Conservation (phyloP, 2,113 vertebrate species). For the Trochalopteron elliotii region DNA sequence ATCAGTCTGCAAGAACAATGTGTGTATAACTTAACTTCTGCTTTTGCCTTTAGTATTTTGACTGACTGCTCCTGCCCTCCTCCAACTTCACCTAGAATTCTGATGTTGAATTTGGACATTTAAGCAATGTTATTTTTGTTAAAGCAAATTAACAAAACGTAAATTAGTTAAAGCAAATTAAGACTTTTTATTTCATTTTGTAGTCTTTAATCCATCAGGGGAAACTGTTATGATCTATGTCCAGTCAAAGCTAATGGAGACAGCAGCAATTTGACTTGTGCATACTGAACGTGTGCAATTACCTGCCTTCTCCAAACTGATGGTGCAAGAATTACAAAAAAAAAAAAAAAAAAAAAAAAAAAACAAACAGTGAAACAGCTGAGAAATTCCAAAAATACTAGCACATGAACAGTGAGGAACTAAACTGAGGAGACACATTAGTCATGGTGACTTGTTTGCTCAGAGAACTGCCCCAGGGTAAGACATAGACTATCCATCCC, state of each 20-base stretch:
- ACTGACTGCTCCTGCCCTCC: not conserved
- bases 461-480: not conserved
- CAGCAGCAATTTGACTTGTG: not conserved
- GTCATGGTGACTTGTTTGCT: not conserved
- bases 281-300: not conserved
- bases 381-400: not conserved
- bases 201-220: not conserved
- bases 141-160: not conserved
- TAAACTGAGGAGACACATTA: not conserved
- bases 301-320: not conserved
- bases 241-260: not conserved
- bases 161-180: not conserved
- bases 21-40: not conserved
- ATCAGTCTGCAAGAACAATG: not conserved
- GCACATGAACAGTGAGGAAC: not conserved
- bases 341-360: not conserved
- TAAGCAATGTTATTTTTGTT: not conserved
- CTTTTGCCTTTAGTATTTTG: not conserved
- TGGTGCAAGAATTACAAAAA: not conserved
- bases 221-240: not conserved
- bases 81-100: not conserved
- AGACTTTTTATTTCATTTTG: not conserved
- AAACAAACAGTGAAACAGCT: not conserved
- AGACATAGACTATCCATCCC: not conserved
- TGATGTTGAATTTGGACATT: not conserved